Percentiles rank a stretch among this genome's conserved stretches.
Evolutionary conservation across 2,888 invertebrate genomes (phyloP).

Genomic region (Mimachlamys varia): DNA sequence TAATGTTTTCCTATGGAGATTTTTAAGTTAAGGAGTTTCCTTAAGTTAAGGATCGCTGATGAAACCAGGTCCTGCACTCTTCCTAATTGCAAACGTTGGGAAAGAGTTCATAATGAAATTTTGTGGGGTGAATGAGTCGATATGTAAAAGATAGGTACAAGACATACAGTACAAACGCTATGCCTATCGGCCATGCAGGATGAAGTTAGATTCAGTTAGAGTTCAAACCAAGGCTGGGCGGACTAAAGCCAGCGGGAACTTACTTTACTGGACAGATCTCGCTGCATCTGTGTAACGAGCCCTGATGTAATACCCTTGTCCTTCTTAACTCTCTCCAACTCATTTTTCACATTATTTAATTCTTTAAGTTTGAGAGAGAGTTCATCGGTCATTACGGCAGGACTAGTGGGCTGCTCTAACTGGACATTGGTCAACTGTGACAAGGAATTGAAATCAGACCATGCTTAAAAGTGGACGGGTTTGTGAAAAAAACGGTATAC

Average conservation of each 20-base stretch:
- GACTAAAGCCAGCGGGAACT: constrained; percentile 46
- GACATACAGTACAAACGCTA: background rate
- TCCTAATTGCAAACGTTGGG: too few species aligned
- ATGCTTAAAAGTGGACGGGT: background rate
- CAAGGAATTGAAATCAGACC: background rate
- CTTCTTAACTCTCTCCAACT: constrained; percentile 78
- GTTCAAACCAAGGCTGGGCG: background rate
- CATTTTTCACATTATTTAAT: constrained; percentile 71
- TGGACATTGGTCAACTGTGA: constrained; percentile 40
- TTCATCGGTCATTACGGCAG: constrained; percentile 54
- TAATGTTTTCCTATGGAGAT: too few species aligned
- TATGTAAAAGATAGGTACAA: background rate
- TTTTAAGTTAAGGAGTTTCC: too few species aligned
- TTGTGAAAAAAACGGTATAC: background rate
- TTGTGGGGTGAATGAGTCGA: too few species aligned
- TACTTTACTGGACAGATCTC: constrained; percentile 80
- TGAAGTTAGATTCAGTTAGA: background rate
- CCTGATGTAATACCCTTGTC: constrained; percentile 80
- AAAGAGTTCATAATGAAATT: too few species aligned
- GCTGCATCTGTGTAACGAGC: constrained; percentile 80
- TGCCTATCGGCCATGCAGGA: background rate
- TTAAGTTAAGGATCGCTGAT: too few species aligned
- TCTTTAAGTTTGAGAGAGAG: constrained; percentile 73
- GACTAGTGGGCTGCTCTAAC: constrained; percentile 29
- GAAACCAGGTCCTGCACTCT: too few species aligned